Percentiles rank a stretch among this genome's conserved stretches.
These are phyloP conservation scores for Pao palembangensis DNA, from an alignment of 2,113 vertebrate species.

Conservation along the genomic window DNA sequence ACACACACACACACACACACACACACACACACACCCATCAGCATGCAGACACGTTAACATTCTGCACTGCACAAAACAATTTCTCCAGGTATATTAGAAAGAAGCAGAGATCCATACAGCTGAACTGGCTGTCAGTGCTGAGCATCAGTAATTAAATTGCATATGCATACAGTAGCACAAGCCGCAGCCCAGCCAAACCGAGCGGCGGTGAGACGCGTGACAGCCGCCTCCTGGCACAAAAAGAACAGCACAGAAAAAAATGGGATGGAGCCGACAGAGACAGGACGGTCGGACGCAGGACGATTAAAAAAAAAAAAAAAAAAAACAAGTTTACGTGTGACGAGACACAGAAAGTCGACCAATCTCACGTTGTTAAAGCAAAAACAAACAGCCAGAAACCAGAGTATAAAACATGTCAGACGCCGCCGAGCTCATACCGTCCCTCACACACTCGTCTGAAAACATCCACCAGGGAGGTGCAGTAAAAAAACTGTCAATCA, in stretches of 20 bases:
- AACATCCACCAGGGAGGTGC: conserved; percentile 26
- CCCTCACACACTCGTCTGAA: conserved; percentile 5
- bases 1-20: neutral
- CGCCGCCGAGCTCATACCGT: neutral
- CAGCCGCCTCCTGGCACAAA: conserved; percentile 30
- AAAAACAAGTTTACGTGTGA: conserved; percentile 3
- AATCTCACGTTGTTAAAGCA: conserved; percentile 28
- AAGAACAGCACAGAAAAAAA: conserved; percentile 24
- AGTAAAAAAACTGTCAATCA: conserved; percentile 15
- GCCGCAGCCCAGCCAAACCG: conserved; percentile 44
- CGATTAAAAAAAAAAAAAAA: neutral
- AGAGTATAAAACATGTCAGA: conserved; percentile 3
- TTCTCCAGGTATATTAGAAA: conserved; percentile 53
- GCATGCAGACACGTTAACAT: conserved; percentile 18
- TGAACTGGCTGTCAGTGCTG: conserved; percentile 55
- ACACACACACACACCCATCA: conserved; percentile 1
- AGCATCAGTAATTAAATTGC: conserved; percentile 63
- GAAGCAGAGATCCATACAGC: conserved; percentile 41
- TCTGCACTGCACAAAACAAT: conserved; percentile 35
- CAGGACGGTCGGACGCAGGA: conserved; percentile 4
- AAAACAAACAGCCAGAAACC: conserved; percentile 19
- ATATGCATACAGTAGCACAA: conserved; percentile 59
- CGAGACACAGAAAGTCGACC: conserved; percentile 15
- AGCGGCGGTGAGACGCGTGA: conserved; percentile 36
- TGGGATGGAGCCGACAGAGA: conserved; percentile 22